Conservation (phyloP, 1,140 invertebrate species). For the Solen grandis region DNA sequence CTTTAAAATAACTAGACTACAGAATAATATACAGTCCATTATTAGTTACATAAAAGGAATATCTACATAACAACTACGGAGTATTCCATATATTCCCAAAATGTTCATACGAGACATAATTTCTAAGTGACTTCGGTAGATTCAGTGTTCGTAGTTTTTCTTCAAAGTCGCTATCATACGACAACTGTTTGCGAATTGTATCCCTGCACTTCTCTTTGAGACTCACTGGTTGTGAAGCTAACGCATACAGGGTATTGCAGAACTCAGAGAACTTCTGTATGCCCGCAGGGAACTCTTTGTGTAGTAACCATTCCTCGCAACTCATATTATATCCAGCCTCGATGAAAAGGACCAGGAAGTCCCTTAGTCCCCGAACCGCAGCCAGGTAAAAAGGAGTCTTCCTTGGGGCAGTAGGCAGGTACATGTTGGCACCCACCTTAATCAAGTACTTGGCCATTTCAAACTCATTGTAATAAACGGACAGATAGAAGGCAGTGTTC, state of each 20-base stretch:
- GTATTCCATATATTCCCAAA: no score
- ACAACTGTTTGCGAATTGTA: constrained; percentile 8
- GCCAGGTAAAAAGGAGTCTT: constrained; percentile 66
- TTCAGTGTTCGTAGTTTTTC: not conserved
- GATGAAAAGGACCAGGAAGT: constrained; percentile 57
- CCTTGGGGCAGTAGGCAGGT: constrained; percentile 54
- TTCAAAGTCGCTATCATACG: constrained; percentile 37
- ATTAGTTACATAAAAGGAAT: no score
- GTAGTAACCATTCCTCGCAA: constrained; percentile 57
- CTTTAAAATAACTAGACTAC: no score
- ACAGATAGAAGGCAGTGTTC: constrained; percentile 72
- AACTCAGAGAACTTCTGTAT: constrained; percentile 23
- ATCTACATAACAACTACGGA: no score
- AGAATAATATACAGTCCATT: no score
- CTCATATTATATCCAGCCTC: constrained; percentile 66
- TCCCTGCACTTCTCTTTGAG: constrained; percentile 39
- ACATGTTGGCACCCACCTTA: constrained; percentile 64
- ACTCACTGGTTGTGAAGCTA: constrained; percentile 1
- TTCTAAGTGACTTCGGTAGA: constrained; percentile 15
- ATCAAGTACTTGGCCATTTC: constrained; percentile 67
- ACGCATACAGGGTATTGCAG: constrained; percentile 27
- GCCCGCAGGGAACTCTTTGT: constrained; percentile 45
- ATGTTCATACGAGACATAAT: constrained; percentile 25
- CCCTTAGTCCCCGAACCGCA: constrained; percentile 55
- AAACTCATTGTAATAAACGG: constrained; percentile 70